Evolutionary conservation across 92 coral and sea anemone species (phyloP), one percentile per base, ranked within the genome.

Genomic region (Epizoanthus stellaris): DNA sequence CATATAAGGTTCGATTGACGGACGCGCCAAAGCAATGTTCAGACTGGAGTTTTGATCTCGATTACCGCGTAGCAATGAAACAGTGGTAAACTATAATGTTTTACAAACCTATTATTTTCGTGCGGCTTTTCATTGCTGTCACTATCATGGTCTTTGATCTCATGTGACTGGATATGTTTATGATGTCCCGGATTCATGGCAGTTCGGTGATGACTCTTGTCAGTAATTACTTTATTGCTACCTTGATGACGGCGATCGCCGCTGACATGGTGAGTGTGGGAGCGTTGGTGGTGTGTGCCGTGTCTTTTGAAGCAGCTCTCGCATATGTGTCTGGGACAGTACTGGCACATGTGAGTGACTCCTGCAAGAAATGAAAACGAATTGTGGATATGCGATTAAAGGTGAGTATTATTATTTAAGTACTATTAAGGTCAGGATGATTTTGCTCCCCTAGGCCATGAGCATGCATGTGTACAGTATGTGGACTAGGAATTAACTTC

Each of bases 241-340:
- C 65, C 63, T 19, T 82, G 64, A 10, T 72, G 86, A 25, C 80
- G 82, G 54, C 92, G 77, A 12, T 89, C 87, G 49, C 77, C 89
- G 47, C 83, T 56, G 12, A 67, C 58, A 19, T 73, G 92, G 15
- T 64, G 70, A n/a, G 42, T 40, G 73, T 40, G 80, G 3, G 17
- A 61, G 12, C 61, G 81, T 11, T 21, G 84, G 6, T 80, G 82
- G 45, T 43, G 25, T 13, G 84, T 79, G 17, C 61, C 43, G 10
- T 79, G 73, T 17, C 83, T 79, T 20, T 82, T 70, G 7, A 68
- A 68, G 20, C 76, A 68, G 53, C 86, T 69, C 20, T 68, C 65
- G 86, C 75, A 82, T 8, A 70, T 68, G 86, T 70, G 76, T 30
- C 30, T 40, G 14, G 77, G 86, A 45, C 76, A 82, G 17, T 68